phyloP scores from a whole-genome alignment of 2,888 invertebrate species.

The Pristionchus fissidentatus region DNA sequence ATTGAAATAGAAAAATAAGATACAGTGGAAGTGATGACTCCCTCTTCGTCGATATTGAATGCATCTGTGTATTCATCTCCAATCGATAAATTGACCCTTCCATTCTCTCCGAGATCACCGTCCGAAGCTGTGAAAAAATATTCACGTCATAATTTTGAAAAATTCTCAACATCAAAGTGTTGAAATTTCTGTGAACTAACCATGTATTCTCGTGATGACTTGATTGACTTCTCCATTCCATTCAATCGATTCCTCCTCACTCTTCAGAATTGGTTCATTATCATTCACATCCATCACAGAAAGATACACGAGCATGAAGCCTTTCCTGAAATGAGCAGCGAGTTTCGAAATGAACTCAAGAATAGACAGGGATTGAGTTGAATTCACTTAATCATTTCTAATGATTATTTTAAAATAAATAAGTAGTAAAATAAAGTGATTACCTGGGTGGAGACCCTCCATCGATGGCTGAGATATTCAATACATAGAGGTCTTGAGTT shows the following conservation, averaged over 20 bases:
- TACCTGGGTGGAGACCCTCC: constrained; percentile 42
- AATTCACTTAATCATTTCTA: not conserved
- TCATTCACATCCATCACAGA: constrained; percentile 38
- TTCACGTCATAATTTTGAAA: not conserved
- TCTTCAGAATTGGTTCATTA: constrained; percentile 15
- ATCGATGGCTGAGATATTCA: constrained; percentile 40
- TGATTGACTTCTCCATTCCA: constrained; percentile 13
- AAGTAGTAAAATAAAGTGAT: too few species aligned
- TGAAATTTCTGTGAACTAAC: not conserved
- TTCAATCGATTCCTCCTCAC: not conserved
- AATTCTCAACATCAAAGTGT: not conserved
- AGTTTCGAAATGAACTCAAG: not conserved
- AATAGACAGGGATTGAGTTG: too few species aligned
- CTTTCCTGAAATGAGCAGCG: constrained; percentile 10
- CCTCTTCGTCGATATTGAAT: constrained; percentile 32
- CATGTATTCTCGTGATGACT: not conserved
- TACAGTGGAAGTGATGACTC: not conserved
- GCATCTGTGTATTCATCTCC: constrained; percentile 11
- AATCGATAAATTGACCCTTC: not conserved
- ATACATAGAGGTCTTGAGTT: not conserved
- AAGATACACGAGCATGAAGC: constrained; percentile 26
- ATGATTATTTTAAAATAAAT: too few species aligned
- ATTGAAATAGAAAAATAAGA: not conserved
- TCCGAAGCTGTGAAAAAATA: constrained; percentile 23
- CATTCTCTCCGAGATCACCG: constrained; percentile 33